Base-by-base conservation (phyloP, 2,888 invertebrate genomes). In the Minunthozetes semirufus region DNA sequence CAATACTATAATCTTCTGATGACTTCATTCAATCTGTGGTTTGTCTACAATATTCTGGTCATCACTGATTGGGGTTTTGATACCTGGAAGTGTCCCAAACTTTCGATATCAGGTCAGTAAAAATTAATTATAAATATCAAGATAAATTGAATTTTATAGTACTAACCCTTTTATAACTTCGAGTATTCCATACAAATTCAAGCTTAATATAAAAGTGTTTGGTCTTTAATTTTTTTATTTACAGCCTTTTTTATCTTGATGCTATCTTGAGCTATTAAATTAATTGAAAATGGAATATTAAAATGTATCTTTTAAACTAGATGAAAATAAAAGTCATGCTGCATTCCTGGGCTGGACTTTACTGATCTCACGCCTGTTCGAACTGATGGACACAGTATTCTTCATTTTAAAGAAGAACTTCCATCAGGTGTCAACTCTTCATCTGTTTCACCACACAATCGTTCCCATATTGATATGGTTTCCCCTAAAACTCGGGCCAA, bases 351-450 rank as follows among this genome's bases (percentile, higher is more conserved):
- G 61, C n/a, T 73, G 56, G 53, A 19, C 56, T 22, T 33, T 61
- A 19, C 22, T 61, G 19, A 38, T 73, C 5, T 59, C 61, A 17
- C 56, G 59, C 15, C 42, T 73, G 9, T 22, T 66, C 17, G 73
- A 73, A 13, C 46, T 73, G 3, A 25, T 61, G 25, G 73, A 73
- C 63, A 73, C 73, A 6, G 25, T 73, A n/a, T 73, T 72, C 56
- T 72, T 72, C 56, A 53, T 56, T 5, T 56, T 72, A 53, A 19
- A 59, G 3, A 72, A 72, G 33, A 56, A 56, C 38, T 38, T 25
- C 25, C 53, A 72, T 29, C 72, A 72, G 53, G 56, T 72, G n/a
- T 53, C 72, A 4, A 53, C 56, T 8, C 56, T 72, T 0, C 72
- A 72, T 27, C 53, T 72, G 9, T 72, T 72, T 19, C 72, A 72